Conservation (phyloP, 2,888 invertebrate genomes). For the Troglohyphantes excavatus region DNA sequence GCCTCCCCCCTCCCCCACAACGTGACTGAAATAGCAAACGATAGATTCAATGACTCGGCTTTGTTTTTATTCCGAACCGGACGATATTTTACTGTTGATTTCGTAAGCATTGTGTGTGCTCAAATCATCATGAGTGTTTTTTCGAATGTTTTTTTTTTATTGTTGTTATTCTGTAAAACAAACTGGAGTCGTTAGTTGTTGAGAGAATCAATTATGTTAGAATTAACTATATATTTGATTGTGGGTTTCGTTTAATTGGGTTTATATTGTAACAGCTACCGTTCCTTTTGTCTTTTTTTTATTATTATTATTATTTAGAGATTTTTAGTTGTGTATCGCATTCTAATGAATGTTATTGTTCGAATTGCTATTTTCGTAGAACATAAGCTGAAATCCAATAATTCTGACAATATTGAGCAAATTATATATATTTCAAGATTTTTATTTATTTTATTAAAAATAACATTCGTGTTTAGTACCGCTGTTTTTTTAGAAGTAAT, state of each 20-base stretch:
- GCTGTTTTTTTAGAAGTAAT: no score
- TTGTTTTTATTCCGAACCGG: conserved; percentile 40
- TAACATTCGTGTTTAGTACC: no score
- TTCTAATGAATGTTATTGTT: not conserved
- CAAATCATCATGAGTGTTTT: conserved; percentile 26
- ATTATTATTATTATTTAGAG: no score
- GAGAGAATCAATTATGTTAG: conserved; percentile 57
- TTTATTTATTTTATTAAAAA: no score
- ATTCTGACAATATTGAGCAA: no score
- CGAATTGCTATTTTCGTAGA: no score
- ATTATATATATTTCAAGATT: no score
- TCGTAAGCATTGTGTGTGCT: conserved; percentile 44
- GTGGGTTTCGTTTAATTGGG: not conserved
- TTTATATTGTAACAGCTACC: not conserved
- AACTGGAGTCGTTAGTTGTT: conserved; percentile 40
- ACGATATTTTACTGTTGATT: conserved; percentile 61
- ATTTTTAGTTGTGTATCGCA: not conserved
- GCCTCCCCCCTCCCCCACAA: conserved; percentile 37
- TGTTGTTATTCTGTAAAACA: conserved; percentile 17
- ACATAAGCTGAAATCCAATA: no score
- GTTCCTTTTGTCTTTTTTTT: not conserved
- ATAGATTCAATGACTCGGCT: conserved; percentile 53
- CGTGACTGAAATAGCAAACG: conserved; percentile 65
- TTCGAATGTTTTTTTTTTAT: not conserved
- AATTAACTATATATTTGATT: conserved; percentile 14